These are phyloP conservation scores for Rhabdornis inornatus DNA, from an alignment of 2,113 vertebrate genomes.

Conservation along the genomic window DNA sequence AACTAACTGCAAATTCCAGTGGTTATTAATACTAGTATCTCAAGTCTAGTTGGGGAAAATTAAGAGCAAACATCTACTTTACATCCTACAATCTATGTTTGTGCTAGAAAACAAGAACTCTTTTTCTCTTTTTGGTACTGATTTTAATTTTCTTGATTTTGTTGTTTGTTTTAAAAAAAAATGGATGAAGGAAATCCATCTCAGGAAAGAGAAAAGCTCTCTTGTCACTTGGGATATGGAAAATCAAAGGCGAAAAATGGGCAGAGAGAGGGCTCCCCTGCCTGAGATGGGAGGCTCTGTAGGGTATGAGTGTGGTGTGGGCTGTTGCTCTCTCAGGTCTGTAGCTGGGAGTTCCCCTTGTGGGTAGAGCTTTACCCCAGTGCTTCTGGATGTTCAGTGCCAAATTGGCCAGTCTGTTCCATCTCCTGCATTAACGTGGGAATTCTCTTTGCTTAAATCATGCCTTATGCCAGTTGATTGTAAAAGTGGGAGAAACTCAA, in stretches of 20 bases:
- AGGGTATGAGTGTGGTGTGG: not conserved
- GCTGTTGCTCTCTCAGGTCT: not conserved
- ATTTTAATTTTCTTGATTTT: not conserved
- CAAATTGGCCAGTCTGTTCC: not conserved
- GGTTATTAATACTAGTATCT: not conserved
- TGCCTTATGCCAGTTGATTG: not conserved
- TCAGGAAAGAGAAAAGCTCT: not conserved
- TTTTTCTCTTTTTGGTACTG: not conserved
- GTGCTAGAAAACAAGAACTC: not conserved
- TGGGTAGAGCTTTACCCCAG: not conserved
- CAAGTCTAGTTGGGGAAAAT: not conserved
- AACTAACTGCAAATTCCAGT: not conserved
- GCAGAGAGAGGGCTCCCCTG: not conserved
- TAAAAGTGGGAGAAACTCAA: not conserved
- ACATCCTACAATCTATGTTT: not conserved
- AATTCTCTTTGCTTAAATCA: not conserved
- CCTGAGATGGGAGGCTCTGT: not conserved
- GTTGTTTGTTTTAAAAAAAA: not conserved
- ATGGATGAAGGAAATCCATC: not conserved
- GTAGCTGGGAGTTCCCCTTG: not conserved
- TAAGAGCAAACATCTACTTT: not conserved
- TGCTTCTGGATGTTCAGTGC: not conserved
- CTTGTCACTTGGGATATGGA: not conserved
- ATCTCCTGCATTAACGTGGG: not conserved
- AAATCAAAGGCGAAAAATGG: not conserved